Base-by-base conservation (phyloP, 2,888 invertebrate species). In the Andrena minutula region DNA sequence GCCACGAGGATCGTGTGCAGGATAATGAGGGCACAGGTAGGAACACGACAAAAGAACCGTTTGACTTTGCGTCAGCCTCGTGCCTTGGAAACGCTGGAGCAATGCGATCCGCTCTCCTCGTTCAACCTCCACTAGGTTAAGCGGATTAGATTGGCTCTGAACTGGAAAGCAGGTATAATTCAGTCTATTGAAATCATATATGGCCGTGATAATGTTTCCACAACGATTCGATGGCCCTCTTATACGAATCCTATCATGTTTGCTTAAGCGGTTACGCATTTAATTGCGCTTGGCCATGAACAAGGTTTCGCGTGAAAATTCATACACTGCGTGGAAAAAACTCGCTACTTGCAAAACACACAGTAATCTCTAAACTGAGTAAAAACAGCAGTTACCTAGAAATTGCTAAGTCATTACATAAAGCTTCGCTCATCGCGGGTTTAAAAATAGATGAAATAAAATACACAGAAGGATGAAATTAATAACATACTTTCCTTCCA, bases 21-120 rank as follows among this genome's bases (percentile, higher is more conserved):
- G 80, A 76, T 76, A 80, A 79, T n/a, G 79, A 79, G 81, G 64
- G 30, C 53, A 61, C 68, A 63, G 64, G 63, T 70, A 81, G 35
- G 56, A 49, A 61, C 47, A 26, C 68, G 72, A 74, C 76, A 58
- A 66, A 73, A 81, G 70, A 73, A 83, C 76, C 81, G 81, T 83
- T 83, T 56, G 73, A 80, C 61, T 74, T 41, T 30, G 20, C 56
- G 51, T 61, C 51, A 63, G 20, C 79, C 58, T 58, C 12, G 20
- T 20, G 32, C 32, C 74, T 69, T 30, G 28, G n/a, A 30, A 6
- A 30, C 20, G 41, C 16, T 16, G 35, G 30, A 63, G 26, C 35
- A 35, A 60, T 32, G 66, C 58, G 23, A 61, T 49, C 64, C 6
- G 35, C 63, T 53, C 70, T 23, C n/a, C 49, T 51, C 23, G 0